Base-by-base conservation (phyloP, 2,888 invertebrate genomes). In the Dynastes tityus region DNA sequence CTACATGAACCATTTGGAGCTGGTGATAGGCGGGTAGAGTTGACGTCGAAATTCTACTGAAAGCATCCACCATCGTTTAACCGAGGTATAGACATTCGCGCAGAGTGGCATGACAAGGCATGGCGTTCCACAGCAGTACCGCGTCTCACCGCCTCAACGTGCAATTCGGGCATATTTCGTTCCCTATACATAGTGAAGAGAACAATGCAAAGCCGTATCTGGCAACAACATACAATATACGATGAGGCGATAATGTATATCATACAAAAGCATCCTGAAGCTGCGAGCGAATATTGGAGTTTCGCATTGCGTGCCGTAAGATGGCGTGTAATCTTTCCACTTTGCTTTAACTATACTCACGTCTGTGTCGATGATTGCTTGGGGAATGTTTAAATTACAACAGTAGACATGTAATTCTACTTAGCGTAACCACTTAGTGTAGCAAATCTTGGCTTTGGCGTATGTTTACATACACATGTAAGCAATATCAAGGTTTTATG, bases 321-420 rank as follows among this genome's bases (percentile, higher is more conserved):
- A 61, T 74, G 61, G 27, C 73, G 73, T 61, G 73, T 74, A 61
- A 74, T 61, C 73, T 74, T 74, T 74, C 73, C 73, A 74, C 73
- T 74, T 74, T 45, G 73, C 73, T 45, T 61, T 45, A 61, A 27
- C 61, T 63, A 74, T 61, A 61, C 61, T 68, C 51, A 68, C 49
- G 22, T 11, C 49, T 27, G 4, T 2, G 27, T 1, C 61, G 40
- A 27, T 61, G 58, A 63, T 61, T 61, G 73, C 29, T 74, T 13
- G 27, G 61, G n/a, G 4, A 45, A 45, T 27, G 61, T 61, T 55
- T 74, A 22, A 61, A 63, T 74, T 40, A 49, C 61, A 61, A 45
- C 45, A 29, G n/a, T 6, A 27, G 27, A 40, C 37, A 27, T 40
- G 61, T 61, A 61, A 49, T 74, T 74, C 27, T 40, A 40, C 45